phyloP scores from a whole-genome alignment of 1,140 invertebrate genomes.

The Brachionus koreanus region DNA sequence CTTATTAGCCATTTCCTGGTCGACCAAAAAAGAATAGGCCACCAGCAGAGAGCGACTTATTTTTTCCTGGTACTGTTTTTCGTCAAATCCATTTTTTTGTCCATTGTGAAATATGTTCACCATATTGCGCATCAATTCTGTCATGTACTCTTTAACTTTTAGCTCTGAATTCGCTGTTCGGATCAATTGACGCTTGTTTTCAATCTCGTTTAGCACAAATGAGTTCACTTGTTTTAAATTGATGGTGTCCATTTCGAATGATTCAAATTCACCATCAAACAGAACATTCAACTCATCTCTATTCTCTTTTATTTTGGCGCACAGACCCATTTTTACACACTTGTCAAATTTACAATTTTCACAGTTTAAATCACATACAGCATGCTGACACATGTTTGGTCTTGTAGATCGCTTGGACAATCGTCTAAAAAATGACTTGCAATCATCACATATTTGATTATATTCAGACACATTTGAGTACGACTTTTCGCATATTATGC shows the following conservation, averaged over 20 bases:
- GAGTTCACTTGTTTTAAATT: neutral
- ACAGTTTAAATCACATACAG: neutral
- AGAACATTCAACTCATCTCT: neutral
- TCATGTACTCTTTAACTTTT: conserved; percentile 31
- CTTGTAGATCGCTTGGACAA: neutral
- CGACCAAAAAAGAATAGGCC: conserved; percentile 18
- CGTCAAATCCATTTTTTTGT: neutral
- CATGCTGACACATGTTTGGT: neutral
- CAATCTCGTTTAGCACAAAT: conserved; percentile 6
- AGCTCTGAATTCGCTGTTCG: neutral
- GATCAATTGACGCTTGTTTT: conserved; percentile 8
- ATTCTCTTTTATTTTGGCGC: neutral
- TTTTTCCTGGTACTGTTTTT: conserved; percentile 34
- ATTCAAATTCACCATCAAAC: neutral
- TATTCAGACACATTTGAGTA: neutral
- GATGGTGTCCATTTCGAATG: neutral
- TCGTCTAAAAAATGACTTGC: neutral
- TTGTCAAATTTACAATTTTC: conserved; percentile 27
- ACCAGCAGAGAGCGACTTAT: neutral
- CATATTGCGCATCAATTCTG: conserved; percentile 1
- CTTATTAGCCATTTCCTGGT: neutral
- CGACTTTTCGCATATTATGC: neutral
- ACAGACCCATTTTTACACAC: neutral
- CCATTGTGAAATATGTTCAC: conserved; percentile 23
- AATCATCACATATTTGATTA: neutral